phyloP scores from a whole-genome alignment of 2,797 vertebrate species.

The Picus viridis region DNA sequence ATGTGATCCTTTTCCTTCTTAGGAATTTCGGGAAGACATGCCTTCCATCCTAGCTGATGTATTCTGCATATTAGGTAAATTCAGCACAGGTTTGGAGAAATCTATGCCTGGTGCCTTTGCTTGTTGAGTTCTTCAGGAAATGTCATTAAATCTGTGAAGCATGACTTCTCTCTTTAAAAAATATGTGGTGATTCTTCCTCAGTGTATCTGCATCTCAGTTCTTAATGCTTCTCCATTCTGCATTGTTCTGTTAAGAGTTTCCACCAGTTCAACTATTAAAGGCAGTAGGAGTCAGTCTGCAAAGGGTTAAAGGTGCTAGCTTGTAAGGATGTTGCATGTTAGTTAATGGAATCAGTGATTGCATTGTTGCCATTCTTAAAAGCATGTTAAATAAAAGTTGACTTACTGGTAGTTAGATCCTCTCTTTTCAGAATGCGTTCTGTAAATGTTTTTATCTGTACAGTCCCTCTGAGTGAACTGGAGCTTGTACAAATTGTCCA shows the following conservation, averaged over 20 bases:
- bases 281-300: background rate
- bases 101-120: background rate
- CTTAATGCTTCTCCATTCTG: background rate
- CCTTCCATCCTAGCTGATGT: slow-evolving; percentile 97
- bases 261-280: background rate
- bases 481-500: background rate
- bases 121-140: background rate
- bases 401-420: background rate
- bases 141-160: background rate
- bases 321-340: slow-evolving; percentile 2
- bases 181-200: background rate
- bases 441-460: background rate
- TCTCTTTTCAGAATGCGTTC: background rate
- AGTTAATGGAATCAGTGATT: background rate
- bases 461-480: background rate
- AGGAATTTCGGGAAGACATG: slow-evolving; percentile 96
- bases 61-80: slow-evolving; percentile 94
- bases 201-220: background rate
- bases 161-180: background rate
- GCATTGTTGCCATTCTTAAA: background rate
- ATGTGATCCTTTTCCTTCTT: background rate
- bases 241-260: slow-evolving; percentile 12
- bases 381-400: slow-evolving; percentile 2
- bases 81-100: background rate
- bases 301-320: slow-evolving; percentile 1